Evolutionary conservation across 2,797 vertebrate genomes (phyloP).

Genomic region (Pyrocephalus nanus): DNA sequence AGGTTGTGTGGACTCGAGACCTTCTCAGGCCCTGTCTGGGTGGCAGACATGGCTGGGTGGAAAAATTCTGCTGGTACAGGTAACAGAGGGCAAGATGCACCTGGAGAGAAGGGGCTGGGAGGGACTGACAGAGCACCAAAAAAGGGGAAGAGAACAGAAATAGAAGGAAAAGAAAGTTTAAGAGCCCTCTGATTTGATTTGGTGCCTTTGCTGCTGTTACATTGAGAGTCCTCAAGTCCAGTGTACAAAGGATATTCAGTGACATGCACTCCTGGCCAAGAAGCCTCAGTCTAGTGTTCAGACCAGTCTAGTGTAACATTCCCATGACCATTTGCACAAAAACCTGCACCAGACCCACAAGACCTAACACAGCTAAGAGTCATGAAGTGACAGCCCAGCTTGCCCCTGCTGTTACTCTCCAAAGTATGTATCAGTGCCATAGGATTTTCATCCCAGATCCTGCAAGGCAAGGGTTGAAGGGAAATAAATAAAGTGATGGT

Average conservation of each 20-base stretch:
- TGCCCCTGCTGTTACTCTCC: not conserved
- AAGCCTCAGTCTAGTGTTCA: not conserved
- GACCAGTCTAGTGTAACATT: not conserved
- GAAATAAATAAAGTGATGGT: not conserved
- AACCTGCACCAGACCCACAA: not conserved
- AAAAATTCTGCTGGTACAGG: constrained; percentile 90
- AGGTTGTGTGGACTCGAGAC: constrained; percentile 74
- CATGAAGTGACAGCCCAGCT: not conserved
- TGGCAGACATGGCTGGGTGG: constrained; percentile 83
- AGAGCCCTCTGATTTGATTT: not conserved
- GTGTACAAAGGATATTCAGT: not conserved
- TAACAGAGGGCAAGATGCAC: constrained; percentile 79
- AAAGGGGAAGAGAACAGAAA: constrained; percentile 31
- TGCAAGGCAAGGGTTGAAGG: not conserved
- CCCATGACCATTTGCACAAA: not conserved
- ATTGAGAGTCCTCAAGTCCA: not conserved
- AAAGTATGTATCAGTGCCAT: not conserved
- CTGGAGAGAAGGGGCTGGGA: constrained; percentile 59
- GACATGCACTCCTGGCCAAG: not conserved
- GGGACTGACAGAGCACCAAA: constrained; percentile 34
- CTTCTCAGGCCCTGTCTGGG: constrained; percentile 80
- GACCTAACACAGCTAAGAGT: not conserved
- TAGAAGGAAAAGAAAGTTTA: not conserved
- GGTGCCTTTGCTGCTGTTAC: not conserved
- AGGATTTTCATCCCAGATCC: not conserved